These are phyloP conservation scores for Motacilla alba DNA, from an alignment of 2,113 vertebrate species.

Conservation along the genomic window DNA sequence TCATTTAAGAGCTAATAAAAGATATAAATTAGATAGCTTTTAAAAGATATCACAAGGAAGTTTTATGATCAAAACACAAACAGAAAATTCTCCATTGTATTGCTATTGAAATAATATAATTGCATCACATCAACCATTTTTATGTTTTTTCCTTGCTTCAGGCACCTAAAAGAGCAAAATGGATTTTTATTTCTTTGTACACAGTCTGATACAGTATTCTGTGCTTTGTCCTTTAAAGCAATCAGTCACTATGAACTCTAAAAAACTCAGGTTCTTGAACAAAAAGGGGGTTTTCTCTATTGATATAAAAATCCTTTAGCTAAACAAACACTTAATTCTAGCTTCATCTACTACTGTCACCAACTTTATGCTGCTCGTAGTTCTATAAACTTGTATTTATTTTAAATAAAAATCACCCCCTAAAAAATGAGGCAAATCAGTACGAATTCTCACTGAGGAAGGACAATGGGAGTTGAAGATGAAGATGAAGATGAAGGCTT, in stretches of 20 bases:
- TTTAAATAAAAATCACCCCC: background rate
- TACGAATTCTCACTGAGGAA: background rate
- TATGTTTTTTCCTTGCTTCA: background rate
- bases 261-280: background rate
- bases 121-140: constrained; percentile 39
- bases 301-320: background rate
- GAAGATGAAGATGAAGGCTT: background rate
- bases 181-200: background rate
- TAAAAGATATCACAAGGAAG: background rate
- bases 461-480: background rate
- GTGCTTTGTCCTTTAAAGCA: background rate
- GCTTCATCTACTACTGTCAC: background rate
- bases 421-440: background rate
- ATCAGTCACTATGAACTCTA: background rate
- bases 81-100: background rate
- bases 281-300: background rate
- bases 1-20: constrained; percentile 49
- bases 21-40: background rate
- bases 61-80: background rate
- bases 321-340: background rate
- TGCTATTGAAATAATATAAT: constrained; percentile 31
- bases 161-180: background rate
- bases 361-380: background rate
- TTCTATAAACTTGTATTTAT: background rate
- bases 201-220: background rate